These are phyloP conservation scores for Nomia melanderi DNA, from an alignment of 1,140 invertebrate species.

Conservation along the genomic window DNA sequence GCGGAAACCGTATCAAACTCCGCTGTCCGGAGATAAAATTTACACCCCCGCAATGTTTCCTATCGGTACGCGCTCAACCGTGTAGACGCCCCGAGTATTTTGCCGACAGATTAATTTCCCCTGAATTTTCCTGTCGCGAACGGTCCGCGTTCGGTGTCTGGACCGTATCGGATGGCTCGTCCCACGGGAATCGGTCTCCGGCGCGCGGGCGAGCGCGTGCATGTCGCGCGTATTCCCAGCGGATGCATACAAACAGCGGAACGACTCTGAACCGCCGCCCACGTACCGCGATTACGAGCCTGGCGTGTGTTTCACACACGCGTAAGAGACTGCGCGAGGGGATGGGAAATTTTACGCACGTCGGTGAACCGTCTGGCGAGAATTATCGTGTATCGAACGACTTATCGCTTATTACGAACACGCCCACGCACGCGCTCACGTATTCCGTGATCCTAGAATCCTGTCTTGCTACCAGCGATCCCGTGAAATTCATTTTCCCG, in stretches of 20 bases:
- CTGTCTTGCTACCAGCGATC: no score
- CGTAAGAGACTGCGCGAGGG: conserved; percentile 14
- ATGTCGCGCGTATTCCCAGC: neutral
- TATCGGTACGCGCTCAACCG: neutral
- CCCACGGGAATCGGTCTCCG: conserved; percentile 22
- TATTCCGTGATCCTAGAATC: no score
- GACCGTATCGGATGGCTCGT: conserved; percentile 30
- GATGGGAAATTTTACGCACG: conserved; percentile 63
- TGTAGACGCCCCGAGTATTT: neutral
- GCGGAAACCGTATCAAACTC: no score
- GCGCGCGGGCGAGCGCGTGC: neutral
- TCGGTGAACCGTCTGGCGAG: conserved; percentile 51
- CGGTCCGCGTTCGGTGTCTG: neutral
- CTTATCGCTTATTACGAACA: conserved; percentile 76
- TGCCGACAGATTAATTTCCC: conserved; percentile 24
- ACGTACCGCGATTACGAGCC: conserved; percentile 26
- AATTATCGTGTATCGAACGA: conserved; percentile 69
- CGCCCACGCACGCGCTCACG: conserved; percentile 59
- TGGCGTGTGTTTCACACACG: conserved; percentile 17
- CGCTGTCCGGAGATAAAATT: no score
- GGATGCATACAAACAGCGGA: neutral
- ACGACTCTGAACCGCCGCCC: conserved; percentile 19
- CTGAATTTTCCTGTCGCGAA: conserved; percentile 16
- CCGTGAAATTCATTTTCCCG: neutral
- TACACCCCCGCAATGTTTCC: no score